Percentiles rank a stretch among this genome's conserved stretches.
These are phyloP conservation scores for Parnassius orleans DNA, from an alignment of 2,888 invertebrate genomes.

Conservation along the genomic window DNA sequence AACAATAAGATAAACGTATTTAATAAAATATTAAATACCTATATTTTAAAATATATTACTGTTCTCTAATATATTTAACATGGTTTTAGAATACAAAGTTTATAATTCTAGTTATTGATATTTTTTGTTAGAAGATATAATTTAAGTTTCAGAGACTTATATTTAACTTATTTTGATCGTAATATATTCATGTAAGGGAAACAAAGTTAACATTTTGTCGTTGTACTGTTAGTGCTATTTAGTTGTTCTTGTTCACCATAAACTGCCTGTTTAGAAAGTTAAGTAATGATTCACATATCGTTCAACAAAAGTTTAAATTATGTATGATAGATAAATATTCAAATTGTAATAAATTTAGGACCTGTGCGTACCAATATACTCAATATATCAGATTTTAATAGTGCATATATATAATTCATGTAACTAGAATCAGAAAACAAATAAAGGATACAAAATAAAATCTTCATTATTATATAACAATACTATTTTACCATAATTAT, in stretches of 20 bases:
- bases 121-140: not conserved
- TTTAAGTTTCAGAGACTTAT: not conserved
- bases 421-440: slow-evolving; percentile 14
- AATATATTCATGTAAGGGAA: no score
- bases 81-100: slow-evolving; percentile 2
- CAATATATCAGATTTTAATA: slow-evolving; percentile 2
- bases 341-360: slow-evolving; percentile 2
- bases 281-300: slow-evolving; percentile 11
- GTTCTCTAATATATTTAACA: slow-evolving; percentile 11
- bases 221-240: slow-evolving; percentile 1
- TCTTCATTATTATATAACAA: not conserved
- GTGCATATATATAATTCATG: slow-evolving; percentile 11
- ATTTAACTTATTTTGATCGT: no score
- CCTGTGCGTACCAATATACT: slow-evolving; percentile 25
- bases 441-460: slow-evolving; percentile 17
- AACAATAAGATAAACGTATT: not conserved
- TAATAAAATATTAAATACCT: slow-evolving; percentile 14
- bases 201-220: not conserved
- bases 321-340: not conserved
- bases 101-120: slow-evolving; percentile 1
- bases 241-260: not conserved
- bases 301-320: not conserved
- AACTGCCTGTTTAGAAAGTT: slow-evolving; percentile 1
- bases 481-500: no score
- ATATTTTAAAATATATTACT: slow-evolving; percentile 19